These are phyloP conservation scores for Wiebesia pumilae DNA, from an alignment of 1,140 invertebrate genomes.

Conservation along the genomic window DNA sequence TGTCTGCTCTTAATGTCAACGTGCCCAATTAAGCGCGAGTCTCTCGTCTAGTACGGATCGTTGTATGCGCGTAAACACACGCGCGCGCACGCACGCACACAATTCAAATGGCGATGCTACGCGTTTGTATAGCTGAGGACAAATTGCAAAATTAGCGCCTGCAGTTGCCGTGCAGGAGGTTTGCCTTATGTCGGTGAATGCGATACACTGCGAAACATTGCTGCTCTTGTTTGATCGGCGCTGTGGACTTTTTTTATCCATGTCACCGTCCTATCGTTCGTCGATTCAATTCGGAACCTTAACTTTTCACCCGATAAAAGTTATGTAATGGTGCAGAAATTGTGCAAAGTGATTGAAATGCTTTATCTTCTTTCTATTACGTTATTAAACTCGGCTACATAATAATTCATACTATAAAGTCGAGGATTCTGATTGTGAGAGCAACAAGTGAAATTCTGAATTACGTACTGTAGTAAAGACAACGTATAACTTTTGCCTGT, in stretches of 20 bases:
- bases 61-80: no score
- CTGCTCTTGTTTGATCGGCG: no score
- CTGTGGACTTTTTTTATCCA: neutral
- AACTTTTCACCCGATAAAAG: neutral
- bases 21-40: neutral
- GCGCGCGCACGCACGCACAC: neutral
- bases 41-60: neutral
- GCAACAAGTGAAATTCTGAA: conserved; percentile 13
- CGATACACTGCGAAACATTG: no score
- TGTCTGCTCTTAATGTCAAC: neutral
- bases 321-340: neutral
- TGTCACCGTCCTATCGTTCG: neutral
- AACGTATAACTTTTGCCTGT: neutral
- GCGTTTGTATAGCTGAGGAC: neutral
- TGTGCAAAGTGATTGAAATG: neutral
- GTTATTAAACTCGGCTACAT: neutral
- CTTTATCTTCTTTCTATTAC: neutral
- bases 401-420: neutral
- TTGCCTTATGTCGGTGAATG: no score
- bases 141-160: conserved; percentile 10
- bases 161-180: neutral
- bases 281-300: neutral
- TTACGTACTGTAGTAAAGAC: neutral
- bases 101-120: neutral
- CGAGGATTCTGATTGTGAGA: neutral